Evolutionary conservation across 2,113 vertebrate genomes (phyloP), one percentile per base, ranked within the genome.

Genomic region (Coptodon bakossiorum): DNA sequence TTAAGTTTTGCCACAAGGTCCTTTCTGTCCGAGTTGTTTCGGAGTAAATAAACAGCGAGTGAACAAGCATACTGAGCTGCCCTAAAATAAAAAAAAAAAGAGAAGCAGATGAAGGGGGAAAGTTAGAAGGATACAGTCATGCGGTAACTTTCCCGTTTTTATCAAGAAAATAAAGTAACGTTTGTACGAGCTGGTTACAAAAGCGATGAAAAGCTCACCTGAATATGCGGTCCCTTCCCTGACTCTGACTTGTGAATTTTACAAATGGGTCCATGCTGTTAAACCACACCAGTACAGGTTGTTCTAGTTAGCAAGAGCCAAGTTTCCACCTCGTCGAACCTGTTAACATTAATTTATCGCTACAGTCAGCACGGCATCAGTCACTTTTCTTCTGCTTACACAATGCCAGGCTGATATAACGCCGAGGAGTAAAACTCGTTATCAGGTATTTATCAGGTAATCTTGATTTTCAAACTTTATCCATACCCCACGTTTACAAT

Each of bases 11-110:
- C 92, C 92, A 97, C 90, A 82, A 98, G 89, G 78, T 96, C 94
- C 94, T 97, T 96, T 85, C 87, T 97, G 63, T 90, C 94, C 3
- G 96, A 43, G 48, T 96, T 96, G 94, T 92, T 96, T 90, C 97
- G 95, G 86, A 99, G 96, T 82, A 98, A 88, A 96, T 99, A 97
- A 82, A 95, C 96, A 88, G 97, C 96, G 89, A 98, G 95, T 86
- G 98, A 97, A 94, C 98, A 99, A 86, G 98, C 96, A 92, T 98
- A 98, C n/a, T 99, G 99, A 88, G 97, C 96, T 36, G 98, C 96
- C 96, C 98, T 99, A 96, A 91, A 97, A 96, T 5, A 7, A 71
- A 63, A 82, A 10, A n/a, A n/a, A 22, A 22, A 22, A 22, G 22
- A 14, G 34, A 57, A 24, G 71, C 24, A 50, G 14, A 31, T 19